Conservation (phyloP, 2,797 vertebrate genomes). For the Muscicapa striata region DNA sequence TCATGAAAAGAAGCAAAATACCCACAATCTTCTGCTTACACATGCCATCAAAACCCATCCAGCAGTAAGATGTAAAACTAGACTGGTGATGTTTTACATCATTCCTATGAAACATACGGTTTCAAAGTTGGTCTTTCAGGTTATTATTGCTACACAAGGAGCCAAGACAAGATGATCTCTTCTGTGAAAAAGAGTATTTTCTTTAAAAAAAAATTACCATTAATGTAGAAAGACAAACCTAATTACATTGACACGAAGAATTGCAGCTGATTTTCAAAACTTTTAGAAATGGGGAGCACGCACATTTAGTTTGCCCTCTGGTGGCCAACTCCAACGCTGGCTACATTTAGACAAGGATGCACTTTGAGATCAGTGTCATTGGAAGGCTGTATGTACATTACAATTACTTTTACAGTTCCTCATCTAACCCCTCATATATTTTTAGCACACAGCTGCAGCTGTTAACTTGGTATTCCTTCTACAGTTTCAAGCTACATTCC, state of each 20-base stretch:
- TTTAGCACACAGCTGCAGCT: not conserved
- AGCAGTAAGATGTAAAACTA: not conserved
- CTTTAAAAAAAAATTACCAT: not conserved
- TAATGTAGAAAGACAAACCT: not conserved
- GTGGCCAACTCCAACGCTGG: not conserved
- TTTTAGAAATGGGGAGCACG: accelerated
- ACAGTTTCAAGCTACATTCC: not conserved
- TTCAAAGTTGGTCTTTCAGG: not conserved
- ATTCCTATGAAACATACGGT: not conserved
- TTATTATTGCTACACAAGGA: not conserved
- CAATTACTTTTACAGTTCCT: not conserved
- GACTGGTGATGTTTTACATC: not conserved
- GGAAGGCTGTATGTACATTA: not conserved
- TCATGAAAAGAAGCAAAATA: not conserved
- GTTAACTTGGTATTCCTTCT: not conserved
- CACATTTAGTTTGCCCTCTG: not conserved
- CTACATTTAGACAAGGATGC: accelerated
- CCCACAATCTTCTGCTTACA: not conserved
- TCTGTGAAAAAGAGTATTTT: not conserved
- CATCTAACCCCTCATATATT: not conserved
- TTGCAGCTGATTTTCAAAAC: not conserved
- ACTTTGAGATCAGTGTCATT: not conserved
- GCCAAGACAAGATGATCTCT: accelerated
- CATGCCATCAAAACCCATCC: not conserved
- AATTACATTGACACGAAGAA: not conserved